Base-by-base conservation (phyloP, 1,140 invertebrate genomes). In the Leptinotarsa lineolata region DNA sequence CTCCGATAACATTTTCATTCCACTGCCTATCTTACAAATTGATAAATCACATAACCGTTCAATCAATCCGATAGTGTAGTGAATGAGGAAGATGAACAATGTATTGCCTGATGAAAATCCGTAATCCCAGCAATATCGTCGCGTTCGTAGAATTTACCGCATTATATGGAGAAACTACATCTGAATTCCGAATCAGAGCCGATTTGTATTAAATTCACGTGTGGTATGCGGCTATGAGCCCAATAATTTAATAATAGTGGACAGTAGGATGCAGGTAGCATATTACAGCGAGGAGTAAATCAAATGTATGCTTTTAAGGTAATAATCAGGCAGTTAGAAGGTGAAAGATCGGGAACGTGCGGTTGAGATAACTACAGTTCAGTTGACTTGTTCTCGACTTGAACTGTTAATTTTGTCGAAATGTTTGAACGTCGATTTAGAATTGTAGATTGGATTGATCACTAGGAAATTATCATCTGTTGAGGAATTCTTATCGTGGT, bases 251-350 rank as follows among this genome's bases (percentile, higher is more conserved):
- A 64, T 64, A 64, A 30, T 22, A 64, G 24, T 64, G 61, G 61
- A 64, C 61, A 64, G 61, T 13, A 21, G 61, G 61, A 64, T 64
- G 61, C 61, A 22, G 61, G 61, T 64, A 64, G 61, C 61, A 30
- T 30, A 64, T 64, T 64, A 64, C 21, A 21, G 61, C 11, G 15
- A 22, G 61, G 1, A 30, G 21, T 64, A 64, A 64, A 64, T 64
- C 61, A 64, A 64, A 64, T 64, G 22, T 64, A 64, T 64, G 61
- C 61, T 64, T 64, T 22, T 16, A 64, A 64, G 61, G 61, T 64
- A 64, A 64, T 64, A 64, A 21, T 64, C 61, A 15, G n/a, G 61
- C 61, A 64, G 61, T 64, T 64, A 64, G 24, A 64, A 64, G 61
- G 61, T 64, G 20, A 64, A 30, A 64, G 61, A 64, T 21, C 61